Evolutionary conservation across 2,888 invertebrate genomes (phyloP), one percentile per base, ranked within the genome.

Genomic region (Hesperia comma): DNA sequence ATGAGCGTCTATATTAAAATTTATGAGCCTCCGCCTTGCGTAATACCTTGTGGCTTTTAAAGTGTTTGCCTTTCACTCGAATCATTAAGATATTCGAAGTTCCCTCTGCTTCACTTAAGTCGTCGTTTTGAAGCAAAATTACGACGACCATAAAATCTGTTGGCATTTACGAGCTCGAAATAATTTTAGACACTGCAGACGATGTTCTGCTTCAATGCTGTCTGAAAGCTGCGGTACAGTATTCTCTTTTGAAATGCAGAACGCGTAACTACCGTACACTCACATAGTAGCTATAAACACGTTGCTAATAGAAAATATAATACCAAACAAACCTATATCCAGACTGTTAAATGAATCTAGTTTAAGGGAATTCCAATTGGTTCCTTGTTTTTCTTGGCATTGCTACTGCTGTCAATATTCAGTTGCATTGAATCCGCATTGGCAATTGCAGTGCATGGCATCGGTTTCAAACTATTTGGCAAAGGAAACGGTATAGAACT

Each of bases 311-410:
- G 26, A 21, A 63, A 57, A 37, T 57, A 64, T 53, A 58, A 58
- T 41, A 51, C 19, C 43, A 41, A 51, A 51, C 53, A 33, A 15
- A 57, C 53, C 19, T 12, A 57, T 56, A 12, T n/a, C 14, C 21
- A 5, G 37, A 49, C 41, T 58, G 17, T 54, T 54, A 60, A 60
- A 33, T 58, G 58, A 64, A 60, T 60, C 43, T 54, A 58, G 43
- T 60, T 17, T 19, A 17, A 37, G 54, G 60, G 66, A 66, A 60
- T 66, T 54, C 15, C 41, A 21, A 54, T 54, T 14, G 33, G 40
- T 66, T 66, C 60, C 64, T 40, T 60, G 66, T 66, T 60, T 66
- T 60, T 66, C 60, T 66, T 66, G 66, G 66, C 66, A 66, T 19
- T 43, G 41, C n/a, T 17, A 46, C 43, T 41, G 21, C 19, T 57